Evolutionary conservation across 2,888 invertebrate species (phyloP).

Genomic region (Trachelus stipa): DNA sequence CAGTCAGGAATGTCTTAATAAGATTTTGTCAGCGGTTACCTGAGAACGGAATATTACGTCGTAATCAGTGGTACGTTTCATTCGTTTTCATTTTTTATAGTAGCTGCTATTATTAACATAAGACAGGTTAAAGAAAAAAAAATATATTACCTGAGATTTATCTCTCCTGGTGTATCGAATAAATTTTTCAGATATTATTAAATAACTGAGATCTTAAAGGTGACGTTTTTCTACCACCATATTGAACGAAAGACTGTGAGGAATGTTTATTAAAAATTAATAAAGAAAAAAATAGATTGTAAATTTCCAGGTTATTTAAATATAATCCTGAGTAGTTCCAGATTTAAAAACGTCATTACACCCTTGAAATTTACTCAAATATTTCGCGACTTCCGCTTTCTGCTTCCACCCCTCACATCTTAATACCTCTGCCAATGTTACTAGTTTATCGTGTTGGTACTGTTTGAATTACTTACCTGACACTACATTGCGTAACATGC

Average conservation of each 20-base stretch:
- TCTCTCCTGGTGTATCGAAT: too few relatives aligned
- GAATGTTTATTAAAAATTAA: too few relatives aligned
- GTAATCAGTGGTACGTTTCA: not conserved
- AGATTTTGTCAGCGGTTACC: not conserved
- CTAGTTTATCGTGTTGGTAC: slow-evolving; percentile 1
- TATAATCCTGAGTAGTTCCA: slow-evolving; percentile 24
- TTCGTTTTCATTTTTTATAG: not conserved
- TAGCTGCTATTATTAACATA: not conserved
- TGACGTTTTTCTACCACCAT: too few relatives aligned
- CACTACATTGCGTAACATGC: not conserved
- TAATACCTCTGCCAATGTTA: slow-evolving; percentile 15
- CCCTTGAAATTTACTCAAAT: slow-evolving; percentile 34
- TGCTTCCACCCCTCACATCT: not conserved
- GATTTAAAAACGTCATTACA: slow-evolving; percentile 37
- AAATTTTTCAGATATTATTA: too few relatives aligned
- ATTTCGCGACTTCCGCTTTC: slow-evolving; percentile 26
- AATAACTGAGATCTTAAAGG: too few relatives aligned
- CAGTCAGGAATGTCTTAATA: not conserved
- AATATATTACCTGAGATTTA: not conserved
- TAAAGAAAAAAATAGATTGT: too few relatives aligned
- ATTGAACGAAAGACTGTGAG: too few relatives aligned
- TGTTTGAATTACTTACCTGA: not conserved
- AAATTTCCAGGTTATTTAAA: slow-evolving; percentile 36
- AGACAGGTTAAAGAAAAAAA: not conserved
- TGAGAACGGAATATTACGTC: not conserved